Evolutionary conservation across 2,888 invertebrate genomes (phyloP), one percentile per base, ranked within the genome.

Genomic region (Meganola albula): DNA sequence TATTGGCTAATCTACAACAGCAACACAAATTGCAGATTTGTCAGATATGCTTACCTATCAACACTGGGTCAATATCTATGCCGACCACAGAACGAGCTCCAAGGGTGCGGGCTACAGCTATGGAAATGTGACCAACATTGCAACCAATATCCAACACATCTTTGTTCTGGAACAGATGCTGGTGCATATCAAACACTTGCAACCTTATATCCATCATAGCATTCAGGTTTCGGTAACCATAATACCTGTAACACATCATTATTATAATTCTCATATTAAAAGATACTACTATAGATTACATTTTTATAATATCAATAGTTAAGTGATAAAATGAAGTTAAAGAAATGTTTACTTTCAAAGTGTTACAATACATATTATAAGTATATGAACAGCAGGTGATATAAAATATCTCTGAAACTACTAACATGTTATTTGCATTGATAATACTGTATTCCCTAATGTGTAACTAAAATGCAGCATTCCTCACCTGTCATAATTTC

Each of bases 111-210:
- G 97, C 99, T 27, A 99, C 89, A 0, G 93, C 91, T 22, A 98
- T 89, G 6, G 99, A 97, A 51, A 99, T 90, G 69, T 97, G 96
- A 1, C 99, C 99, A 40, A 96, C 94, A 79, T 99, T 99, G 77
- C 99, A 99, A 9, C 99, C 99, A 63, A 99, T 94, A 68, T 99
- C 99, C 45, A 99, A 86, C 24, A 99, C 93, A 74, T 96, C 95
- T 76, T 95, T 97, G 46, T 92, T 92, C 44, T 91, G 88, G 72
- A 99, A 98, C 63, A 98, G 88, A 57, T 96, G 93, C 24, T 89
- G 85, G 57, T 94, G 91, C 62, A 91, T 89, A 37, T 90, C 89
- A 59, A 99, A 93, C 34, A 93, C 92, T 59, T 91, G 91, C 48
- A 99, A 82, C 31, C 99, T 89, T 24, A 92, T 89, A 74, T 99